Percentiles rank a stretch among this genome's conserved stretches.
phyloP scores from a whole-genome alignment of 2,113 vertebrate species.

The Gambusia affinis region DNA sequence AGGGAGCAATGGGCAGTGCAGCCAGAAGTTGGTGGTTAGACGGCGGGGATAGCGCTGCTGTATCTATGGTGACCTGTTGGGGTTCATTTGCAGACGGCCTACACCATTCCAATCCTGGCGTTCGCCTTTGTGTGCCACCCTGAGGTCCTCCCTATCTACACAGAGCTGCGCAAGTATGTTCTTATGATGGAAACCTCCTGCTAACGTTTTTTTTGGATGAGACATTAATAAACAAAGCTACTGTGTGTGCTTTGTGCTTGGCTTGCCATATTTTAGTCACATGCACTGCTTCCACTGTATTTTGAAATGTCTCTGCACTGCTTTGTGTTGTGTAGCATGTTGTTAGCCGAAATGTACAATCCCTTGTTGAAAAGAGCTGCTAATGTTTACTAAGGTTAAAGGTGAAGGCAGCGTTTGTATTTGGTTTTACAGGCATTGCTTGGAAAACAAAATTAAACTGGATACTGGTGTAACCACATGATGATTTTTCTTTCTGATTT shows the following conservation, averaged over 20 bases:
- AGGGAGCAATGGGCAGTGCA: conserved; percentile 65
- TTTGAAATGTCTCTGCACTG: conserved; percentile 41
- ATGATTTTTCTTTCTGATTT: conserved; percentile 69
- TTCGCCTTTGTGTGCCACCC: conserved; percentile 99
- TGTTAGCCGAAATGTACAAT: conserved; percentile 35
- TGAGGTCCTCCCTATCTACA: conserved; percentile 98
- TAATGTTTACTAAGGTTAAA: conserved; percentile 18
- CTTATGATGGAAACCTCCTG: conserved; percentile 33
- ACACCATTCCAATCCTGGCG: conserved; percentile 98
- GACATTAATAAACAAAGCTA: conserved; percentile 29
- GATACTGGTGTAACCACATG: conserved; percentile 40
- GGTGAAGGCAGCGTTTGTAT: background rate
- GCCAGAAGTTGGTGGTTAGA: conserved; percentile 64
- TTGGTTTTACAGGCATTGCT: background rate
- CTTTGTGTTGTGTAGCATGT: conserved; percentile 59
- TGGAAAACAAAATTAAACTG: background rate
- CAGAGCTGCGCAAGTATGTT: conserved; percentile 96
- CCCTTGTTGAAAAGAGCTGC: conserved; percentile 46
- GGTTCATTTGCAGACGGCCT: conserved; percentile 89
- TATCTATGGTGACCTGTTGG: conserved; percentile 80
- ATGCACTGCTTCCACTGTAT: conserved; percentile 62
- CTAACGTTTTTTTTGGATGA: conserved; percentile 28
- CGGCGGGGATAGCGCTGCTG: conserved; percentile 65
- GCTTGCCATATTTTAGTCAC: conserved; percentile 59
- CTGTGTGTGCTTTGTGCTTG: conserved; percentile 59